Percentiles rank a stretch among this genome's conserved stretches.
Evolutionary conservation across 2,888 invertebrate species (phyloP).

Genomic region (Gymnosoma rotundatum): DNA sequence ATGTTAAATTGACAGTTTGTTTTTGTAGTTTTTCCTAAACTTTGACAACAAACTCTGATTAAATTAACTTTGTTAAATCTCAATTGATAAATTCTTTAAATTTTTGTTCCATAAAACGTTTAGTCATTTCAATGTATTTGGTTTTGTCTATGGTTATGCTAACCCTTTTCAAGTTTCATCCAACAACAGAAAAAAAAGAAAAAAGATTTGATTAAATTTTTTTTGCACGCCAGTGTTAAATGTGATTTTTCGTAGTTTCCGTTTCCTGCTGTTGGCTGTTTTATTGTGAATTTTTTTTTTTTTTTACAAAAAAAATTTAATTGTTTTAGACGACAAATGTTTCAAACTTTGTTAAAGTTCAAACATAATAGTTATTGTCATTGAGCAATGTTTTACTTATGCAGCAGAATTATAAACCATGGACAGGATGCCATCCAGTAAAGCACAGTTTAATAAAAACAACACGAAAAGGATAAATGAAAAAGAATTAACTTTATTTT

Average conservation of each 20-base stretch:
- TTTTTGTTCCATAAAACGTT: neutral
- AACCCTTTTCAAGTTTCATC: neutral
- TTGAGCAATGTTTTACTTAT: neutral
- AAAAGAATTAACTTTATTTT: neutral
- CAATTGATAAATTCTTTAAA: conserved; percentile 49
- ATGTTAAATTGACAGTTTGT: conserved; percentile 39
- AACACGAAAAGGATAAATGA: neutral
- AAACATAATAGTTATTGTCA: neutral
- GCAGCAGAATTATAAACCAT: conserved; percentile 11
- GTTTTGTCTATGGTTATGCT: conserved; percentile 16
- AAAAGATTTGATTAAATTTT: too few relatives aligned
- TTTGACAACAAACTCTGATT: conserved; percentile 45
- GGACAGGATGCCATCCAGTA: conserved; percentile 41
- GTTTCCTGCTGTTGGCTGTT: conserved; percentile 50
- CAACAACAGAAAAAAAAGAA: too few relatives aligned
- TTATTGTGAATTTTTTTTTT: conserved; percentile 4
- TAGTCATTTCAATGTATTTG: neutral
- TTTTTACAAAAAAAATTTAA: conserved; percentile 51
- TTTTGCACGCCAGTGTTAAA: neutral
- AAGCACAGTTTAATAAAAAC: conserved; percentile 6
- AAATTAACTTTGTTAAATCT: conserved; percentile 55
- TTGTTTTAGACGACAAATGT: conserved; percentile 51
- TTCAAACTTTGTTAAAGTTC: conserved; percentile 15
- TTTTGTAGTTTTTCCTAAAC: conserved; percentile 1
- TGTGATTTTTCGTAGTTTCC: conserved; percentile 29